These are phyloP conservation scores for Cherax destructor DNA, from an alignment of 1,140 invertebrate species.

Conservation along the genomic window DNA sequence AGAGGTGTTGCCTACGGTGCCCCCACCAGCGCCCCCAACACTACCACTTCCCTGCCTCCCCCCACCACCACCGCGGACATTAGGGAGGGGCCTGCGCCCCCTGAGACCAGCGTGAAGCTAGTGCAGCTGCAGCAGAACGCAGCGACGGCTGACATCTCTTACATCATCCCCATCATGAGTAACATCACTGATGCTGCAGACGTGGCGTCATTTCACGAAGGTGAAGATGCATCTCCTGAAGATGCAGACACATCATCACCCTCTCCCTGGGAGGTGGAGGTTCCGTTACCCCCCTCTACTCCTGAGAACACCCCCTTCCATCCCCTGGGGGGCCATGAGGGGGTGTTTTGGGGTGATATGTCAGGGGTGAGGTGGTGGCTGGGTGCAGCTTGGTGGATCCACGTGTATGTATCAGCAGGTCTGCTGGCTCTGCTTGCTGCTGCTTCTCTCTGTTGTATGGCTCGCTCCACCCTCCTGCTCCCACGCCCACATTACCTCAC, in stretches of 20 bases:
- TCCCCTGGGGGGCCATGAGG: not conserved
- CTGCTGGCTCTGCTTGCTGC: slow-evolving; percentile 11
- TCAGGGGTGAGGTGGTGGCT: not conserved
- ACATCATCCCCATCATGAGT: not conserved
- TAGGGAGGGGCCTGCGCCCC: not conserved
- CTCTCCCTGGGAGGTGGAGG: not conserved
- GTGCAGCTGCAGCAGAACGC: not conserved
- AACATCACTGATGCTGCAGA: not conserved
- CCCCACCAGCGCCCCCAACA: slow-evolving; percentile 16
- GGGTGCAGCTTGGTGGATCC: slow-evolving; percentile 41
- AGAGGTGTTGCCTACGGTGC: slow-evolving; percentile 63
- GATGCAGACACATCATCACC: not conserved
- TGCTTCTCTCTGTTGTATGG: slow-evolving; percentile 24
- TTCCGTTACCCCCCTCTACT: not conserved
- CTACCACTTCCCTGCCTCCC: not conserved
- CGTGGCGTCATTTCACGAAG: no score
- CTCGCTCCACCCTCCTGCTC: not conserved
- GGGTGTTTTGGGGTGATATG: not conserved
- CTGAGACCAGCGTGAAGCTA: not conserved
- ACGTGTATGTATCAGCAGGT: slow-evolving; percentile 24
- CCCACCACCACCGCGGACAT: slow-evolving; percentile 1
- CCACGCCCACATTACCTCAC: slow-evolving; percentile 19
- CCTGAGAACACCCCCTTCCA: no score
- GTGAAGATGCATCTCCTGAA: not conserved
- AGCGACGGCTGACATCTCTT: not conserved